These are phyloP conservation scores for Engraulis encrasicolus DNA, from an alignment of 2,113 vertebrate species.

Conservation along the genomic window DNA sequence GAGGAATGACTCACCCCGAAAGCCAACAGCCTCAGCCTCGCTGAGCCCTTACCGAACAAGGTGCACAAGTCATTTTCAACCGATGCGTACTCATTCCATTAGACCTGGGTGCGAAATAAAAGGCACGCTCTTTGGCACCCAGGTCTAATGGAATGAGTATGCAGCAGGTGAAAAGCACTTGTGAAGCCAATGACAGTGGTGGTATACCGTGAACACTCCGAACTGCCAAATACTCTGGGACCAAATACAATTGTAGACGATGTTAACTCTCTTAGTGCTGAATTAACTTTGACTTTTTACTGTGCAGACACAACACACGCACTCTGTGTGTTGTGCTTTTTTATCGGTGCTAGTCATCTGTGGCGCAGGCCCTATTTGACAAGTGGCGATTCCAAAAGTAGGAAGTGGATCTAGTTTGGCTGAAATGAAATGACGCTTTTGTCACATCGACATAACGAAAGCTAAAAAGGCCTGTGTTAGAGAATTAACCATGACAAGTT, in stretches of 20 bases:
- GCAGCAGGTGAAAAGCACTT: background rate
- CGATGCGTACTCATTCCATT: no score
- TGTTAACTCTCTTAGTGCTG: no score
- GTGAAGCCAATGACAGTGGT: background rate
- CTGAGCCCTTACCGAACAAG: no score
- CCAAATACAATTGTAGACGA: no score
- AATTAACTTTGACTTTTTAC: no score
- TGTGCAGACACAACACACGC: no score
- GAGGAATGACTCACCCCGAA: slow-evolving; percentile 52
- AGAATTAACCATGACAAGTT: no score
- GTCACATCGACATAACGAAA: background rate
- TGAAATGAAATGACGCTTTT: background rate
- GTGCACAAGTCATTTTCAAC: no score
- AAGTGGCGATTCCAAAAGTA: background rate
- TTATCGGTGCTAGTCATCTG: background rate
- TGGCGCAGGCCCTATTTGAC: background rate
- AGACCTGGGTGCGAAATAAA: no score
- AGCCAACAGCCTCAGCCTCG: no score
- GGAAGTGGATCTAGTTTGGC: background rate
- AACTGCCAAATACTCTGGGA: no score
- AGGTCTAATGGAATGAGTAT: slow-evolving; percentile 35
- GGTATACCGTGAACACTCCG: background rate
- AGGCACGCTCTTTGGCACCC: slow-evolving; percentile 24
- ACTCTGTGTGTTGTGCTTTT: background rate
- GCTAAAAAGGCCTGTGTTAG: background rate